These are phyloP conservation scores for Epiperipatus broadwayi DNA, from an alignment of 2,888 invertebrate species.

Conservation along the genomic window DNA sequence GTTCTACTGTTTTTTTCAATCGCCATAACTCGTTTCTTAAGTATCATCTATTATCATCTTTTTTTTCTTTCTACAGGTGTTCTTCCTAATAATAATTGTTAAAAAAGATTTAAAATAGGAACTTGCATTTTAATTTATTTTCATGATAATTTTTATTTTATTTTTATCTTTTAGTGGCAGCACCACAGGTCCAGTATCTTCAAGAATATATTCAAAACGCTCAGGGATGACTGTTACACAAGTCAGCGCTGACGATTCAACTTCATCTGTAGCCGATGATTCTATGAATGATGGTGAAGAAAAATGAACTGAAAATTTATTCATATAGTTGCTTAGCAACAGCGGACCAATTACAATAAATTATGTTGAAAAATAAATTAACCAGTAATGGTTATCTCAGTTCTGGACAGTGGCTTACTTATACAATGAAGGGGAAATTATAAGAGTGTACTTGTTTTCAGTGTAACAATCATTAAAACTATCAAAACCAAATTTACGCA, in stretches of 20 bases:
- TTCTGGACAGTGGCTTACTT: too few species aligned
- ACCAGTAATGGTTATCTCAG: too few species aligned
- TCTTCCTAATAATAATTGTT: background rate
- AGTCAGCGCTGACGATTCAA: constrained; percentile 52
- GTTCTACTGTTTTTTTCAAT: constrained; percentile 5
- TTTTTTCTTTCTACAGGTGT: constrained; percentile 8
- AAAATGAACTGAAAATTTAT: too few species aligned
- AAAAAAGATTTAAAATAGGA: background rate
- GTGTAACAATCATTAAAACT: too few species aligned
- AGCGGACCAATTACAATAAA: too few species aligned
- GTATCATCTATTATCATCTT: too few species aligned
- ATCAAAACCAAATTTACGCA: too few species aligned
- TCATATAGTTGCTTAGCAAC: too few species aligned
- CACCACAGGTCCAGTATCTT: constrained; percentile 37
- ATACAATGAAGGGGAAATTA: too few species aligned
- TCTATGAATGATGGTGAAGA: constrained; percentile 52
- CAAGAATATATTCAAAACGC: constrained; percentile 44
- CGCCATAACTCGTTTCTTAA: too few species aligned
- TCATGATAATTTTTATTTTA: constrained; percentile 14
- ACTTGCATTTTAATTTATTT: constrained; percentile 12
- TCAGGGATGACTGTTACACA: constrained; percentile 38
- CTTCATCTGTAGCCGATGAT: constrained; percentile 46
- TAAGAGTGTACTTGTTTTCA: too few species aligned
- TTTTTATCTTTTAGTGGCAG: constrained; percentile 34
- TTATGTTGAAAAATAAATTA: too few species aligned